Evolutionary conservation across 2,113 vertebrate genomes (phyloP), one percentile per base, ranked within the genome.

Genomic region (Clarias gariepinus): DNA sequence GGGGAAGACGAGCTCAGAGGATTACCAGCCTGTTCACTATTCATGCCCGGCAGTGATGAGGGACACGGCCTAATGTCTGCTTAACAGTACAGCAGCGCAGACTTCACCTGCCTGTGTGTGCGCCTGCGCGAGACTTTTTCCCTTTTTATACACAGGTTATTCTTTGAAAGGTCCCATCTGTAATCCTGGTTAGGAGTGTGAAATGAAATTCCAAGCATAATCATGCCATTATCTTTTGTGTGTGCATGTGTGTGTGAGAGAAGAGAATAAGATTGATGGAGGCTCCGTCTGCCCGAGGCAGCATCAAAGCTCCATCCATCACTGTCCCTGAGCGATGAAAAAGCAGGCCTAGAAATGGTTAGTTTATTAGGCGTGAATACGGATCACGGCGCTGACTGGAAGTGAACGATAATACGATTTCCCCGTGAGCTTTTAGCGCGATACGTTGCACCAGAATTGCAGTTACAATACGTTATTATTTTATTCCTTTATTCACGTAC

Each of bases 231-330:
- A 73, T 41, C 7, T 18, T 33, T 53, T 76, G 3, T 88, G 41
- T 63, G 47, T 80, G 57, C 69, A 30, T 30, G 55, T 79, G 55
- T 16, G 52, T 58, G 82, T 77, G 82, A 19, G 41, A 10, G 63
- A 25, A 19, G 28, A 76, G 78, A 25, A 28, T 25, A 85, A 85
- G 90, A 89, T 85, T 88, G 85, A 90, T 90, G 71, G 79, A 85
- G 81, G 58, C 66, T 18, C 77, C 5, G n/a, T 71, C 52, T 8
- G 87, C 85, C 88, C 57, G 36, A 73, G 83, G 85, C 87, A 89
- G 85, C 87, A 86, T 87, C 80, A 87, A 84, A 87, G 83, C 74
- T 66, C 69, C 88, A 89, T 91, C 81, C 11, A 87, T 91, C 90
- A 91, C 11, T 25, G 74, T 88, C 85, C 68, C 60, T 25, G 73